phyloP scores from a whole-genome alignment of 2,113 vertebrate species.

The Sphyrna mokarran region DNA sequence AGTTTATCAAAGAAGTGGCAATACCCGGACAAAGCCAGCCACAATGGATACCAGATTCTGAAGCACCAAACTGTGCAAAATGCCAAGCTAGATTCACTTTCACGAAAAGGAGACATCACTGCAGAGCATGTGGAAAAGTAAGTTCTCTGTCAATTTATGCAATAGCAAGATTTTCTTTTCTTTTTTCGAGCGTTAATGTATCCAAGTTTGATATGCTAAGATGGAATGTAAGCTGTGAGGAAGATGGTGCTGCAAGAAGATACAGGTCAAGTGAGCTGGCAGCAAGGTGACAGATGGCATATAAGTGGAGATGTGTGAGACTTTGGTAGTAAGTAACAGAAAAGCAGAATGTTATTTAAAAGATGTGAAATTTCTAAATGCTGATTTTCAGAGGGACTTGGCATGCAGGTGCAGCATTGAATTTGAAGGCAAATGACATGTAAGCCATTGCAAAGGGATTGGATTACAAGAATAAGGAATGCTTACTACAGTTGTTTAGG shows the following conservation, averaged over 20 bases:
- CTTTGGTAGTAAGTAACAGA: neutral
- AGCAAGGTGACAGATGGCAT: neutral
- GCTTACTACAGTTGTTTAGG: neutral
- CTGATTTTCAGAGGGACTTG: neutral
- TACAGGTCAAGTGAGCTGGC: neutral
- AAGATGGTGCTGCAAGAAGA: neutral
- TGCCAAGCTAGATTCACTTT: constrained; percentile 87
- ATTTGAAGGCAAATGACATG: neutral
- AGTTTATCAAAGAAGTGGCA: constrained; percentile 47
- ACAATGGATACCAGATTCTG: constrained; percentile 84
- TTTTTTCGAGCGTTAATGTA: neutral
- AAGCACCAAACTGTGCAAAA: constrained; percentile 90
- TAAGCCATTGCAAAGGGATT: neutral
- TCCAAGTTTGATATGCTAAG: neutral
- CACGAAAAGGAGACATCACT: constrained; percentile 87
- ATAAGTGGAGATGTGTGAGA: neutral
- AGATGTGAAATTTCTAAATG: neutral
- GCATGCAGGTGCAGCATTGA: neutral
- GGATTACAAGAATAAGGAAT: neutral
- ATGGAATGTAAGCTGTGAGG: neutral
- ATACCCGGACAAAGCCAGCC: constrained; percentile 71
- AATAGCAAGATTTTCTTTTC: neutral
- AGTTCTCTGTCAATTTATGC: constrained; percentile 41
- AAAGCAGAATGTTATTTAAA: neutral
- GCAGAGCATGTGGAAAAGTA: constrained; percentile 93